Percentiles rank a stretch among this genome's conserved stretches.
Conservation (phyloP, 2,888 invertebrate species). For the Euproctis similis region DNA sequence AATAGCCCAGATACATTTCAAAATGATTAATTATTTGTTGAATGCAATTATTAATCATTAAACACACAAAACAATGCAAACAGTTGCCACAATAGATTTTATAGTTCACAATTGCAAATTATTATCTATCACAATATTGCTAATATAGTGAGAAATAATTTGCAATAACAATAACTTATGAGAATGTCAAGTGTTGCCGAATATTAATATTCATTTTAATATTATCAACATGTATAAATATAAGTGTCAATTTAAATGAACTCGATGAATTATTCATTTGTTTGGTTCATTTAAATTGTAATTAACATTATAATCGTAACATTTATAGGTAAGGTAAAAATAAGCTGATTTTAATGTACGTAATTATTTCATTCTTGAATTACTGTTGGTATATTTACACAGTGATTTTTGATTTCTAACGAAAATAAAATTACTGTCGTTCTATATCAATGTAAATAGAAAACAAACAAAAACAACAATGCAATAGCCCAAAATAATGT, state of each 20-base stretch:
- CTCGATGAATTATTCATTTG: constrained; percentile 16
- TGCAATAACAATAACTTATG: constrained; percentile 35
- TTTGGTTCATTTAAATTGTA: constrained; percentile 41
- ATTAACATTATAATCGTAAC: constrained; percentile 63
- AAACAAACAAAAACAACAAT: constrained; percentile 61
- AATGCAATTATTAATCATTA: constrained; percentile 29
- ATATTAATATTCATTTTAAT: constrained; percentile 67
- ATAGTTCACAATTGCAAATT: constrained; percentile 47
- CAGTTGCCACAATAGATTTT: constrained; percentile 69
- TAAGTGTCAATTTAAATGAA: constrained; percentile 52
- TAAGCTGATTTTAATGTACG: constrained; percentile 74
- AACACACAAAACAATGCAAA: constrained; percentile 37
- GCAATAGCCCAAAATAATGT: constrained; percentile 73
- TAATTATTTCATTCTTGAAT: constrained; percentile 72
- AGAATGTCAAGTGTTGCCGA: constrained; percentile 76
- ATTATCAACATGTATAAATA: constrained; percentile 69
- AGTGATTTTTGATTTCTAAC: constrained; percentile 11
- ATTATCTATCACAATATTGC: constrained; percentile 19
- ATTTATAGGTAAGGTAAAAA: constrained; percentile 62
- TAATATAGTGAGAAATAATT: constrained; percentile 25
- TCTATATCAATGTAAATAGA: constrained; percentile 51
- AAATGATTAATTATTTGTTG: constrained; percentile 41
- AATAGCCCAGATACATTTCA: constrained; percentile 67
- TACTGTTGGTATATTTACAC: constrained; percentile 49
- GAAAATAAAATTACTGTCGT: constrained; percentile 21